Evolutionary conservation across 1,140 invertebrate species (phyloP), one percentile per base, ranked within the genome.

Genomic region (Tetraneura akinire): DNA sequence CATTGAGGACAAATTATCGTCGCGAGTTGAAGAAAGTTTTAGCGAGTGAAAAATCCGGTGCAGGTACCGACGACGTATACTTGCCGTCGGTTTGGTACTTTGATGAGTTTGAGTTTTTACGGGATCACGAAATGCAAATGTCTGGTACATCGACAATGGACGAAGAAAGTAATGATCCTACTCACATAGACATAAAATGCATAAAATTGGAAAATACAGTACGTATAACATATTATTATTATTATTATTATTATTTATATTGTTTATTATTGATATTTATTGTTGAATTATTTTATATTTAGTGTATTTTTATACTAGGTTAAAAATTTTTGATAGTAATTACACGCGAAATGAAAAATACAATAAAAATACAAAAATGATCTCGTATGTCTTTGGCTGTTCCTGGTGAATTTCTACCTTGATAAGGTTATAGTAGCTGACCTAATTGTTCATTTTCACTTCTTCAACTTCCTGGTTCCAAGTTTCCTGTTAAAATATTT

Each of bases 61-160:
- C n/a, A n/a, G n/a, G n/a, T n/a, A n/a, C n/a, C n/a, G n/a, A n/a
- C n/a, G n/a, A n/a, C n/a, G n/a, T n/a, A n/a, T n/a, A n/a, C n/a
- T n/a, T n/a, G n/a, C n/a, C n/a, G n/a, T n/a, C n/a, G n/a, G n/a
- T n/a, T n/a, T 83, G 82, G 82, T 83, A 83, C 81, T 83, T 83
- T 55, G 74, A 83, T 1, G 81, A 82, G 23, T 55, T 82, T 51
- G 74, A 62, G 13, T 83, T 83, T 66, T 68, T 83, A 18, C n/a
- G 64, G 47, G 57, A 60, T 14, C 78, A 81, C n/a, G 80, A 81
- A 70, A 70, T 29, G 45, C 76, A 70, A 47, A 70, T 70, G 0
- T 2, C 1, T 23, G 66, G 66, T 23, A 70, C 37, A 45, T 42
- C 62, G n/a, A 66, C 62, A 11, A 66, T 42, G 62, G 37, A 66